phyloP scores from a whole-genome alignment of 2,113 vertebrate species.

The Hemicordylus capensis region DNA sequence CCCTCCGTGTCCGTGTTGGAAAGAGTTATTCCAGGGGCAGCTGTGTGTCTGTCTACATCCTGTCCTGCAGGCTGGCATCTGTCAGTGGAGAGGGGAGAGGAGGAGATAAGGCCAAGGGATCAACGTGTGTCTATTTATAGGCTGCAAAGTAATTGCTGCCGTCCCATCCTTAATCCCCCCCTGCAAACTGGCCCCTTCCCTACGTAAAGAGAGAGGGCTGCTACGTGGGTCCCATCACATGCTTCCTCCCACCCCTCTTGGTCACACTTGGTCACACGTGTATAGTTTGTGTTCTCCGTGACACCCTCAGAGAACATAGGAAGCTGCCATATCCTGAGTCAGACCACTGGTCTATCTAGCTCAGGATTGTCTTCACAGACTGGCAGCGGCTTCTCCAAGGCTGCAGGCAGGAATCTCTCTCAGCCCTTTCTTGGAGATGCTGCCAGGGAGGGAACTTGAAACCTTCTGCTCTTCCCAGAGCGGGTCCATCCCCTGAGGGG shows the following conservation, averaged over 20 bases:
- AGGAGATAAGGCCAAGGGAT: conserved; percentile 51
- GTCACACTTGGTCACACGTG: conserved; percentile 39
- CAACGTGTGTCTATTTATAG: conserved; percentile 61
- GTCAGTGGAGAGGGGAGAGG: not conserved
- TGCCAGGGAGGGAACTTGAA: too few species aligned
- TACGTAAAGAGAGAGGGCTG: conserved; percentile 55
- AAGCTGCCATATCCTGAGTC: too few species aligned
- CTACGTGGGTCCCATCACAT: conserved; percentile 37
- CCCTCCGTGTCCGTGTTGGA: not conserved
- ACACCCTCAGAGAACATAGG: not conserved
- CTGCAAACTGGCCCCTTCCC: conserved; percentile 55
- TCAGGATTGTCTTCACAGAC: too few species aligned
- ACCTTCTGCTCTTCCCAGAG: too few species aligned
- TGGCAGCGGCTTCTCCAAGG: too few species aligned
- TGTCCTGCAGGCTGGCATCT: rapidly evolving
- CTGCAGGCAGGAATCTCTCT: too few species aligned
- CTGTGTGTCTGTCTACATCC: not conserved
- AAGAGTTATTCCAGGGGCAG: rapidly evolving
- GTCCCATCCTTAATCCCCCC: conserved; percentile 60
- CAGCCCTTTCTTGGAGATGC: too few species aligned
- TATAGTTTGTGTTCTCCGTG: not conserved
- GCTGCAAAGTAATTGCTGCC: conserved; percentile 66
- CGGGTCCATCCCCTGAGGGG: too few species aligned
- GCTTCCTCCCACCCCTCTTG: conserved; percentile 32
- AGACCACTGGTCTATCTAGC: too few species aligned